Evolutionary conservation across 2,797 vertebrate genomes (phyloP).

Genomic region (Periophthalmus magnuspinnatus): DNA sequence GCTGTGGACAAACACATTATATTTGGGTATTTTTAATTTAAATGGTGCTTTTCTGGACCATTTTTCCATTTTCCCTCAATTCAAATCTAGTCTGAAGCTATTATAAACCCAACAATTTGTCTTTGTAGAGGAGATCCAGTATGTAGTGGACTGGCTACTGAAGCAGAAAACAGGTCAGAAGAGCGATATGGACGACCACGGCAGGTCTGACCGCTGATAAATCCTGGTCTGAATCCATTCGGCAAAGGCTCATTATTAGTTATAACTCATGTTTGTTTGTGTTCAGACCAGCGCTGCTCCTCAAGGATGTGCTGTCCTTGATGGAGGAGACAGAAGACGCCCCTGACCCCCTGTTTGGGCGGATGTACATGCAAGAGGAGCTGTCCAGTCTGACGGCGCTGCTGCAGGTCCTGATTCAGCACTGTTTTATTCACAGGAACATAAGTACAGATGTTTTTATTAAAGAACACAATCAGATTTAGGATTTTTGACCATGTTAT

Average conservation of each 20-base stretch:
- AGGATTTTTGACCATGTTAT: too few relatives aligned
- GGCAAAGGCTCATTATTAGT: background rate
- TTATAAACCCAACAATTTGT: background rate
- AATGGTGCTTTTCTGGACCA: background rate
- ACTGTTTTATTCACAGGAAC: background rate
- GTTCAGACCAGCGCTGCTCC: constrained; percentile 56
- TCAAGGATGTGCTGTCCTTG: constrained; percentile 70
- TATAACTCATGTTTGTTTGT: background rate
- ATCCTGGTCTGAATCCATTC: background rate
- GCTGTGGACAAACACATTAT: background rate
- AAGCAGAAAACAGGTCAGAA: constrained; percentile 59
- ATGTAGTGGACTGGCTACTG: constrained; percentile 68
- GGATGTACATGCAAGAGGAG: constrained; percentile 69
- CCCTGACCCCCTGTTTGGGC: constrained; percentile 83
- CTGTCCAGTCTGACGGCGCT: constrained; percentile 75
- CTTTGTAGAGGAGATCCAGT: constrained; percentile 82
- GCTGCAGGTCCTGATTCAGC: constrained; percentile 68
- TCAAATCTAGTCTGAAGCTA: background rate
- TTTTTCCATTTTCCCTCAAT: background rate
- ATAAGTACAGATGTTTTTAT: background rate
- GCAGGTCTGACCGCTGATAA: constrained; percentile 65
- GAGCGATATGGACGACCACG: constrained; percentile 75
- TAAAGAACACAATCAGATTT: background rate
- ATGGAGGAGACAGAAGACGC: constrained; percentile 78
- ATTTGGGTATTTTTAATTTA: background rate